A percentile compares a stretch with the other conserved stretches of the same genome.
phyloP scores from a whole-genome alignment of 92 coral and sea anemone species.

The Isaurus tuberculatus region DNA sequence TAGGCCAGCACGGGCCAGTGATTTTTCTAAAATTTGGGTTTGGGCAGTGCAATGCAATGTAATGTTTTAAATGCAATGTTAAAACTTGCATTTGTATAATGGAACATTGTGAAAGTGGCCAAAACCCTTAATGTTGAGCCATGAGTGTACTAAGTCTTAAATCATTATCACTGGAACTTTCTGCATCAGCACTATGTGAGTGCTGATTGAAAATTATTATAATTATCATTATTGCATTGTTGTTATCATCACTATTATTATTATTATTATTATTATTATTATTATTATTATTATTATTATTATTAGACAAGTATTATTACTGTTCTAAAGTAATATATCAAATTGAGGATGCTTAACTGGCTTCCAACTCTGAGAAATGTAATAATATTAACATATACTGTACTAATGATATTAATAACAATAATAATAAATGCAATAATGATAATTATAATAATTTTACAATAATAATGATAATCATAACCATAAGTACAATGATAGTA shows the following conservation, averaged over 20 bases:
- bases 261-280: neutral
- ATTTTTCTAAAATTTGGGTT: neutral
- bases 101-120: constrained; percentile 9
- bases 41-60: constrained; percentile 10
- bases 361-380: constrained; percentile 13
- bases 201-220: constrained; percentile 6
- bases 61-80: constrained; percentile 2
- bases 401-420: neutral
- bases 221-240: constrained; percentile 18
- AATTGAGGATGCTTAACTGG: constrained; percentile 24
- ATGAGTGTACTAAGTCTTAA: neutral
- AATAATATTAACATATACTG: neutral
- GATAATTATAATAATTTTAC: neutral
- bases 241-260: neutral
- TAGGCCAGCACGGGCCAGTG: neutral
- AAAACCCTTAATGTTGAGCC: neutral
- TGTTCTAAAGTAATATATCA: constrained; percentile 15
- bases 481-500: neutral
- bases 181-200: neutral
- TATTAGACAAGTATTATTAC: constrained; percentile 10
- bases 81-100: neutral
- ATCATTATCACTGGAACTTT: constrained; percentile 2
- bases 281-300: constrained; percentile 10
- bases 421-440: neutral
- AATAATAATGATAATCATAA: too few species aligned